These are phyloP conservation scores for Eciton burchellii DNA, from an alignment of 1,140 invertebrate species.

Conservation along the genomic window DNA sequence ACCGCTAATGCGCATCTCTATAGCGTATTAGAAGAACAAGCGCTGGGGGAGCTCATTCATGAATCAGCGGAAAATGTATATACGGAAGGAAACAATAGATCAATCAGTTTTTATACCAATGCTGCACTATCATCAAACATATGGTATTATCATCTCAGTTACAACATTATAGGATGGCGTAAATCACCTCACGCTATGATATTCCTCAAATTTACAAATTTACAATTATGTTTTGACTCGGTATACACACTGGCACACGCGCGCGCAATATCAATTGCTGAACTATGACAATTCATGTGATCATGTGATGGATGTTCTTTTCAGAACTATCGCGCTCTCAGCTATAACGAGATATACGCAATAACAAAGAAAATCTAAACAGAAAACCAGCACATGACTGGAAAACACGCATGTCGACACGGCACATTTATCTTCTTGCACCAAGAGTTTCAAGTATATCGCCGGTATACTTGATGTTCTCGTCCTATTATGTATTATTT, in stretches of 20 bases:
- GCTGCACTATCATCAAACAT: conserved; percentile 71
- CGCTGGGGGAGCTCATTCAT: conserved; percentile 79
- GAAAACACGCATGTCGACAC: conserved; percentile 66
- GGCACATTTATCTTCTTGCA: conserved; percentile 61
- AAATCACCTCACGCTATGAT: conserved; percentile 60
- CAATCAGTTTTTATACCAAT: conserved; percentile 67
- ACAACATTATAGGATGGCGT: conserved; percentile 68
- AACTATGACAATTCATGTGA: conserved; percentile 60
- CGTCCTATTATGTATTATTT: conserved; percentile 16
- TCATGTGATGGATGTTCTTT: conserved; percentile 63
- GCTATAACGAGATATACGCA: conserved; percentile 41
- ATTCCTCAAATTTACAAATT: conserved; percentile 40
- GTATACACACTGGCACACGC: conserved; percentile 47
- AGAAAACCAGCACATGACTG: conserved; percentile 50
- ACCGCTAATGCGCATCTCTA: conserved; percentile 82
- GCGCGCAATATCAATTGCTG: conserved; percentile 23
- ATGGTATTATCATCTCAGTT: conserved; percentile 71
- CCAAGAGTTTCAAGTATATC: conserved; percentile 54
- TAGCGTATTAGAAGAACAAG: conserved; percentile 83
- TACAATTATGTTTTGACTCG: conserved; percentile 47
- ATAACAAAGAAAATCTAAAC: conserved; percentile 54
- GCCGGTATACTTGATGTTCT: conserved; percentile 39
- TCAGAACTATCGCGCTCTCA: conserved; percentile 64
- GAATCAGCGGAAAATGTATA: conserved; percentile 71
- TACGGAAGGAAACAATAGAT: conserved; percentile 69